These are phyloP conservation scores for Hydrochoerus hydrochaeris DNA, from an alignment of 2,113 vertebrate species.

Conservation along the genomic window DNA sequence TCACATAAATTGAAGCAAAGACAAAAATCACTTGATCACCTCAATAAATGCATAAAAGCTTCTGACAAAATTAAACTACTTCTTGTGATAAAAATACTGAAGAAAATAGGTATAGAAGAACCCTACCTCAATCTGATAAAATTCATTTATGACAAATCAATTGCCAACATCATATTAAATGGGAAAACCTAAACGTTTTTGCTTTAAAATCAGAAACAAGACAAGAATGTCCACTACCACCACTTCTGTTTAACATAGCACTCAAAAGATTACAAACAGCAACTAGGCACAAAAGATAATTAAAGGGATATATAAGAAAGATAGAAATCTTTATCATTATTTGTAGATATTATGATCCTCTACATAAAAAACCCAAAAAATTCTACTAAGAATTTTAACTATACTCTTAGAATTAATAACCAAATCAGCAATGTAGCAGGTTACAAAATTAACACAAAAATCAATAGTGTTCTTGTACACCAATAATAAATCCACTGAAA, in stretches of 20 bases:
- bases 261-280: neutral
- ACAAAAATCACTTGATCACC: neutral
- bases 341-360: neutral
- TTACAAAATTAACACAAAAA: neutral
- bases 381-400: neutral
- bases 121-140: neutral
- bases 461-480: neutral
- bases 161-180: neutral
- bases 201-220: neutral
- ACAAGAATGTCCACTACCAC: neutral
- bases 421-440: neutral
- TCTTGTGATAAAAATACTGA: neutral
- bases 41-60: neutral
- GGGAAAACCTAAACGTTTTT: neutral
- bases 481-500: neutral
- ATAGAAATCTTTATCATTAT: neutral
- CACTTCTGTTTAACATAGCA: neutral
- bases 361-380: neutral
- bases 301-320: neutral
- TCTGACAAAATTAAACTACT: neutral
- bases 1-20: neutral
- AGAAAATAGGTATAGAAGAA: neutral
- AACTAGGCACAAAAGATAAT: neutral
- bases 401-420: neutral
- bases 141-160: neutral